Evolutionary conservation across 2,113 vertebrate genomes (phyloP).

Genomic region (Procavia capensis): DNA sequence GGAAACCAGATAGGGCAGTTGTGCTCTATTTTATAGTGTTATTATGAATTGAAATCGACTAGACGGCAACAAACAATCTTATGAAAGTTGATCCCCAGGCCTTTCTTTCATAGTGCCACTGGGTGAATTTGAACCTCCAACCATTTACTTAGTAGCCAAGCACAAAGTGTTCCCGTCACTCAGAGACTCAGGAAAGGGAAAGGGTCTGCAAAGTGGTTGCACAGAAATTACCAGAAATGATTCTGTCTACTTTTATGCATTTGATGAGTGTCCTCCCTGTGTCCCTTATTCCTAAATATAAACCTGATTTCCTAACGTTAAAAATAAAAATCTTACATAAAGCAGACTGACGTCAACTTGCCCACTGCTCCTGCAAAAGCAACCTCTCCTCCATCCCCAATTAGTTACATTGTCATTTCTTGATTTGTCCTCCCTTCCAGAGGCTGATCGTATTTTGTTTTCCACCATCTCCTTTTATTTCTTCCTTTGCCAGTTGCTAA

Average conservation of each 20-base stretch:
- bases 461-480: conserved; percentile 85
- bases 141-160: neutral
- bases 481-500: conserved; percentile 90
- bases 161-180: neutral
- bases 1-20: no score
- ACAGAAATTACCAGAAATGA: neutral
- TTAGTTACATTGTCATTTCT: conserved; percentile 75
- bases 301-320: conserved; percentile 33
- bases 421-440: conserved; percentile 60
- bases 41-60: no score
- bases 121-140: neutral
- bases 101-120: neutral
- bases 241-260: neutral
- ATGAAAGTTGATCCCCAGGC: neutral
- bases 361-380: neutral
- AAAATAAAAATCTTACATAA: neutral
- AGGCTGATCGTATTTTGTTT: conserved; percentile 80
- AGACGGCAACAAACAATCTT: neutral
- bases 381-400: conserved; percentile 15
- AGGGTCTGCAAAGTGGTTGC: neutral
- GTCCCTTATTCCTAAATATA: neutral
- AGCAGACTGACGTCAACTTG: neutral
- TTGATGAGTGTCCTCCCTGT: neutral
- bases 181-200: neutral
- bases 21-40: no score